Conservation (phyloP, 2,113 vertebrate species). For the Onychorhynchus coronatus region DNA sequence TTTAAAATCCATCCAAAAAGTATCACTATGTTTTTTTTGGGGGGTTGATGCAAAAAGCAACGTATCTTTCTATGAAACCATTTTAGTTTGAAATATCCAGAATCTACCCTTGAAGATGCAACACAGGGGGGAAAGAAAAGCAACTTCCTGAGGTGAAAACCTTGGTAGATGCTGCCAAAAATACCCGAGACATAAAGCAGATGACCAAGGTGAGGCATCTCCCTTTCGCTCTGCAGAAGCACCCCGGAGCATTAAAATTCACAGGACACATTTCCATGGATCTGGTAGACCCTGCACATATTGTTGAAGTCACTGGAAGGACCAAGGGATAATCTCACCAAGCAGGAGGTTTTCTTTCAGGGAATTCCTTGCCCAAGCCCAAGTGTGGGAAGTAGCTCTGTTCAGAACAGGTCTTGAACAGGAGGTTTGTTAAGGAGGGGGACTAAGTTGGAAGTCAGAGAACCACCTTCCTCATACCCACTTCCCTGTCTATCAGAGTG, state of each 20-base stretch:
- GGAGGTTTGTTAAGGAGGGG: neutral
- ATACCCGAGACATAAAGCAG: neutral
- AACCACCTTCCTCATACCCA: neutral
- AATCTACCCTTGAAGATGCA: neutral
- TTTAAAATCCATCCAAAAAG: slow-evolving; percentile 1
- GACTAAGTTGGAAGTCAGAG: neutral
- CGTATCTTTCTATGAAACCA: neutral
- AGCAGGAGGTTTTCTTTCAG: neutral
- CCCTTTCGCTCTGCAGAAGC: neutral
- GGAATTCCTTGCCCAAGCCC: neutral
- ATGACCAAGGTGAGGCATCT: neutral
- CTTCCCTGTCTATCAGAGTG: neutral
- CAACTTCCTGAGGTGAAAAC: neutral
- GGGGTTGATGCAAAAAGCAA: neutral
- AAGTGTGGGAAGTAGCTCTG: neutral
- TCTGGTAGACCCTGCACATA: neutral
- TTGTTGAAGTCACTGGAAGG: neutral
- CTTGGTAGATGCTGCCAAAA: neutral
- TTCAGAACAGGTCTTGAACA: neutral
- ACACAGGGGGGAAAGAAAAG: neutral
- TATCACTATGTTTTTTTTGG: neutral
- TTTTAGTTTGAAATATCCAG: neutral
- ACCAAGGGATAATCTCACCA: neutral
- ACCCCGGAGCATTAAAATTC: neutral
- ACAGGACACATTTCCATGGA: neutral